Base-by-base conservation (phyloP, 2,113 vertebrate species). In the Ailuropoda melanoleuca region DNA sequence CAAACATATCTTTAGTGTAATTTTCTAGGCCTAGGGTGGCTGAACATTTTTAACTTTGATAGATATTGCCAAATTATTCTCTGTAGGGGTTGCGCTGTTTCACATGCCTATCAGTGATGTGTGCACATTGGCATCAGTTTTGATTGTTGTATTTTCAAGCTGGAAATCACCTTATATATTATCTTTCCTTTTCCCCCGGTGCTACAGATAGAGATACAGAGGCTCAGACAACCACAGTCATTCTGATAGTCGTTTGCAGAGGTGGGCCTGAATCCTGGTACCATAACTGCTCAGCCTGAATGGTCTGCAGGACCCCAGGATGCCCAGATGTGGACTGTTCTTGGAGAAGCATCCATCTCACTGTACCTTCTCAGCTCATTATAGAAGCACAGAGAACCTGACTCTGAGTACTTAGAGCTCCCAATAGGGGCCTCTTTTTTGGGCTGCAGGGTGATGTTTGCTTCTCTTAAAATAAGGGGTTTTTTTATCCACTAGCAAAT, bases 1-100 rank as follows among this genome's bases (percentile, higher is more conserved):
- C 31, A 86, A 37, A 18, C 39, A 21, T 78, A 82, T 78, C 84
- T 88, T 96, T 31, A 94, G 88, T 24, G 39, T 53, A 60, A 81
- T 94, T 94, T 92, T 29, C 17, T 70, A 56, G 82, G 53, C 74
- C 66, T 14, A 12, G 4, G 60, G 66, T 94, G 55, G 72, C 89
- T 74, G 74, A 90, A 83, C 34, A 89, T 64, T 90, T 94, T 95
- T 83, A 77, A 82, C 31, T 72, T 72, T 82, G 58, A 83, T 83
- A 74, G 72, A 60, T 93, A 56, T 55, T 62, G 53, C 46, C 31
- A 39, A 43, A 26, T 86, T 88, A 64, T 89, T 86, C 39, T 94
- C 48, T 13, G 37, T 55, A 75, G 60, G 66, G 37, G 9, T 66
- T 86, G 21, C 55, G 18, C n/a, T 72, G 58, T 17, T 88, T 85